phyloP scores from a whole-genome alignment of 2,113 vertebrate species.

The Bettongia penicillata region DNA sequence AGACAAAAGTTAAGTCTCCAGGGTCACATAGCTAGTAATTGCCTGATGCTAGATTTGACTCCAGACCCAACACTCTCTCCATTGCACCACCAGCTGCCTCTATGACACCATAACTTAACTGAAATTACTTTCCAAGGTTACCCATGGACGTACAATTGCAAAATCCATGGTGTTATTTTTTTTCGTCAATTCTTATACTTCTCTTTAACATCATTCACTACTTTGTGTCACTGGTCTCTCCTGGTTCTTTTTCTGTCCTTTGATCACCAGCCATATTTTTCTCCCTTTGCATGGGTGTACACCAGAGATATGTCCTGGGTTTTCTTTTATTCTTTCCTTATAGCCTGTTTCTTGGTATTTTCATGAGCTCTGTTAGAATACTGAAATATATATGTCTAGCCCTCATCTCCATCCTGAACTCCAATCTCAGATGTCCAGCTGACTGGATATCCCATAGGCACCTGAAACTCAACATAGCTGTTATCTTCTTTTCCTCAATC shows the following conservation, averaged over 20 bases:
- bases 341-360: background rate
- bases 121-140: background rate
- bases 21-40: background rate
- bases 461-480: background rate
- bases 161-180: background rate
- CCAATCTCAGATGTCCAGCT: background rate
- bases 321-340: background rate
- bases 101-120: background rate
- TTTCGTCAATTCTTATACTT: background rate
- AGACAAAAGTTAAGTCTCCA: background rate
- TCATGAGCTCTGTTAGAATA: background rate
- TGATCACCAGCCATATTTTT: background rate
- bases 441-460: background rate
- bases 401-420: background rate
- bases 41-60: background rate
- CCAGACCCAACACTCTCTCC: too few species aligned
- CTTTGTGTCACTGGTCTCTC: background rate
- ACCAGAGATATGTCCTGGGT: background rate
- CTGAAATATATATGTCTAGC: background rate
- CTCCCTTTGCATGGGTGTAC: background rate
- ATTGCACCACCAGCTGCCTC: too few species aligned
- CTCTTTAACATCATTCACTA: background rate
- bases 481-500: background rate
- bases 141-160: background rate
- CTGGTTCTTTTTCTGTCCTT: background rate